Base-by-base conservation (phyloP, 1,140 invertebrate species). In the Calliphora vicina region DNA sequence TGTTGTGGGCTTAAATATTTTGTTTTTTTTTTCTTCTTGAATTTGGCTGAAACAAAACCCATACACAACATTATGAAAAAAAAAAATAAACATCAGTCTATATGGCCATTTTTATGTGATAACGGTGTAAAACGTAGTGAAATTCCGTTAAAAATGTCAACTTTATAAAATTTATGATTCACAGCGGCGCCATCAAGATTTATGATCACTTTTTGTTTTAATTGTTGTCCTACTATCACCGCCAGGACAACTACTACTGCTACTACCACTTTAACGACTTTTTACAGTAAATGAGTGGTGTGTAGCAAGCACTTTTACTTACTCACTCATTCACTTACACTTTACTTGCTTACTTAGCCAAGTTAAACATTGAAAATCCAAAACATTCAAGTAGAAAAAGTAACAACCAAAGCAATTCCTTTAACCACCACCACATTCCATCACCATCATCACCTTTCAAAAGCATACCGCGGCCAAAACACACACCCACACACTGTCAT, bases 121-220 rank as follows among this genome's bases (percentile, higher is more conserved):
- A 67, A 67, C 20, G 61, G 61, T 67, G 61, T 57, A 67, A 67
- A 67, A 67, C 61, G 61, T 67, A 67, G 3, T 23, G 74, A 78
- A 78, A 78, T 43, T 78, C 42, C 74, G 35, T 43, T 78, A 15
- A 78, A 78, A 78, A 78, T 78, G 74, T 78, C 74, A 78, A 78
- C 74, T 78, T 43, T 78, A 78, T 78, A 78, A 78, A 78, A 78
- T 78, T 78, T 78, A 78, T 78, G 74, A 78, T 78, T 78, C 74
- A 78, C 74, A 78, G 42, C 74, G 74, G 74, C 74, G 74, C 74
- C 74, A 78, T 78, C 74, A 78, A 78, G 74, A 78, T 78, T 78
- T 78, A 78, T 78, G 74, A 78, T 78, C 74, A 43, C 35, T 78
- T 78, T 78, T 20, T 78, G 35, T 78, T 42, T 67, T 67, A 67